Base-by-base conservation (phyloP, 2,888 invertebrate species). In the Scaptomyza tumidula region DNA sequence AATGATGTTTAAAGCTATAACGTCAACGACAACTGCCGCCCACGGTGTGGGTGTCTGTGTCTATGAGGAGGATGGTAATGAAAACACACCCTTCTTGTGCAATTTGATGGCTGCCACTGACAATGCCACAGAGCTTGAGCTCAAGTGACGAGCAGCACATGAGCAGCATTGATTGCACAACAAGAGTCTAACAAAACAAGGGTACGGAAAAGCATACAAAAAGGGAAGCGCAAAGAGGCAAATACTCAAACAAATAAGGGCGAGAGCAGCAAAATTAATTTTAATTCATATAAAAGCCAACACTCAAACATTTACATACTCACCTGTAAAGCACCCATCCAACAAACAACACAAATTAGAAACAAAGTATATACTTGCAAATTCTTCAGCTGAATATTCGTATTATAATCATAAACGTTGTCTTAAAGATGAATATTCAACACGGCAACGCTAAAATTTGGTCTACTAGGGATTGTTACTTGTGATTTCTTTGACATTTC, bases 401-500 rank as follows among this genome's bases (percentile, higher is more conserved):
- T 24, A 53, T 62, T 19, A 24, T 44, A 57, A 39, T 61, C 37
- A 48, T 37, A 24, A n/a, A 14, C 14, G 48, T 14, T 39, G 35
- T 16, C 48, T 50, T 37, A 45, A 29, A 39, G 33, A 54, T 19
- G 41, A 60, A 50, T 59, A 52, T 46, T 57, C 27, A 29, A 41
- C 19, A 13, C 19, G 27, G 6, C n/a, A 14, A 13, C 37, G 44
- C 27, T 49, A 41, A 41, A 54, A 54, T 49, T 54, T 53, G 16
- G 35, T 43, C 44, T 39, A 39, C 14, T 19, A 27, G 37, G 54
- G 52, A 44, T 44, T 33, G 43, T 56, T 63, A 57, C 31, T 50
- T 62, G 41, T 19, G 49, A 58, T 59, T 68, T 68, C 59, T 69
- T 57, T 55, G 65, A 57, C 65, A 66, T 57, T 27, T 58, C 52